Percentiles rank a stretch among this genome's conserved stretches.
Conservation (phyloP, 2,888 invertebrate genomes). For the Dasypolia templi region DNA sequence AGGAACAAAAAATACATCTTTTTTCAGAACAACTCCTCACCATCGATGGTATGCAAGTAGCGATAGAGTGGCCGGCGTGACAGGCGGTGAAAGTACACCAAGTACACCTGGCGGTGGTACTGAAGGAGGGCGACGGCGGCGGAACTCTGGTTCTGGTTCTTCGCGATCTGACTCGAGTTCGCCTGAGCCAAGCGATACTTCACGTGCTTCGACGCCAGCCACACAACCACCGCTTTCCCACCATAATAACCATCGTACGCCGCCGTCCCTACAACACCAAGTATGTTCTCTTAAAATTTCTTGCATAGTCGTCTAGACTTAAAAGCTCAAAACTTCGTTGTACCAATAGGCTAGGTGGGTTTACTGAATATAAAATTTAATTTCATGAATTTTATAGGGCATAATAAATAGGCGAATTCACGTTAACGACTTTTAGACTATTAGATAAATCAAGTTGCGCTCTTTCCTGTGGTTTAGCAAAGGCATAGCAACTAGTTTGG, state of each 20-base stretch:
- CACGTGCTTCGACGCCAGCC: slow-evolving; percentile 91
- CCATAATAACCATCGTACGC: slow-evolving; percentile 79
- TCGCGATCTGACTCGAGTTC: slow-evolving; percentile 90
- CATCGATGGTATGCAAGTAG: slow-evolving; percentile 87
- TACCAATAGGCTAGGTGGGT: neutral
- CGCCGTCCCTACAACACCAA: slow-evolving; percentile 78
- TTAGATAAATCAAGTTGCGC: neutral
- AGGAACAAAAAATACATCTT: neutral
- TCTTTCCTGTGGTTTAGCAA: slow-evolving; percentile 11
- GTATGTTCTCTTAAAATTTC: slow-evolving; percentile 64
- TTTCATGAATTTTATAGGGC: neutral
- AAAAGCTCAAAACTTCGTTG: slow-evolving; percentile 10
- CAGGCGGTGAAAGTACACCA: slow-evolving; percentile 77
- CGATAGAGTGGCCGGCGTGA: slow-evolving; percentile 70
- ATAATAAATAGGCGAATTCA: slow-evolving; percentile 3
- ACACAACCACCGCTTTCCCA: slow-evolving; percentile 82
- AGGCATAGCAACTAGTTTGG: slow-evolving; percentile 15
- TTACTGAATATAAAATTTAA: neutral
- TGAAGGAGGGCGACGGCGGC: slow-evolving; percentile 87
- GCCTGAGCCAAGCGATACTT: slow-evolving; percentile 90
- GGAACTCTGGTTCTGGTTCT: slow-evolving; percentile 89
- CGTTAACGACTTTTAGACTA: neutral
- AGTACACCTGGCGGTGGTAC: slow-evolving; percentile 87
- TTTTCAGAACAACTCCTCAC: slow-evolving; percentile 81
- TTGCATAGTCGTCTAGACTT: neutral